Evolutionary conservation across 2,888 invertebrate genomes (phyloP).

Genomic region (Sinelater perroti): DNA sequence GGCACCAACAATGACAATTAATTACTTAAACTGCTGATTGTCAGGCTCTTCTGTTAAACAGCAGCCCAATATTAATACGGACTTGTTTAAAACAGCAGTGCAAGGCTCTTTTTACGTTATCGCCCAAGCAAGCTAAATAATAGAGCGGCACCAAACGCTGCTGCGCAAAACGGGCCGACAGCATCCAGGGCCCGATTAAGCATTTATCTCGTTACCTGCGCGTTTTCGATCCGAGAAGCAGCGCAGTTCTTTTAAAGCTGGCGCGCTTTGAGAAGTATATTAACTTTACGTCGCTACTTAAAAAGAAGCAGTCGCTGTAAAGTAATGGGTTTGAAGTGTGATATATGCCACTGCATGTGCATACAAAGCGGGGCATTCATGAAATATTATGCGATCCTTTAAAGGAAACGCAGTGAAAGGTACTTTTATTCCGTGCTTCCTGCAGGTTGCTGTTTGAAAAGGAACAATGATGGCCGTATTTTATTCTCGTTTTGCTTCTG

Average conservation of each 20-base stretch:
- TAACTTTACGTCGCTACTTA: conserved; percentile 24
- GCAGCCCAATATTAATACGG: conserved; percentile 14
- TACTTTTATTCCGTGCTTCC: conserved; percentile 22
- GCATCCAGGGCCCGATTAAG: background rate
- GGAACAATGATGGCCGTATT: conserved; percentile 15
- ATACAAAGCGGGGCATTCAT: conserved; percentile 28
- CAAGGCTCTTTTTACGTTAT: background rate
- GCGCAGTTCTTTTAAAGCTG: conserved; percentile 17
- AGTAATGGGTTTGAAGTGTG: conserved; percentile 30
- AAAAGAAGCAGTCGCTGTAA: conserved; percentile 26
- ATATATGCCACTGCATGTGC: conserved; percentile 35
- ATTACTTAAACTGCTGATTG: conserved; percentile 32
- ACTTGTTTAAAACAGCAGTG: conserved; percentile 2
- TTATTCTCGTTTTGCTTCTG: conserved; percentile 9
- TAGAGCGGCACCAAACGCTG: background rate
- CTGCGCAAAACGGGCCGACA: background rate
- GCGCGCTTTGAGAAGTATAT: conserved; percentile 20
- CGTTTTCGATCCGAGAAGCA: conserved; percentile 18
- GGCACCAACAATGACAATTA: conserved; percentile 34
- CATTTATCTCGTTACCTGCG: background rate
- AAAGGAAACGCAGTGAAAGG: conserved; percentile 27
- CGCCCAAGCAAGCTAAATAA: background rate
- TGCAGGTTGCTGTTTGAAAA: conserved; percentile 19
- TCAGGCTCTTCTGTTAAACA: conserved; percentile 24
- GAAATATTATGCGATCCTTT: conserved; percentile 27